Base-by-base conservation (phyloP, 2,797 vertebrate species). In the Centroberyx gerrardi region DNA sequence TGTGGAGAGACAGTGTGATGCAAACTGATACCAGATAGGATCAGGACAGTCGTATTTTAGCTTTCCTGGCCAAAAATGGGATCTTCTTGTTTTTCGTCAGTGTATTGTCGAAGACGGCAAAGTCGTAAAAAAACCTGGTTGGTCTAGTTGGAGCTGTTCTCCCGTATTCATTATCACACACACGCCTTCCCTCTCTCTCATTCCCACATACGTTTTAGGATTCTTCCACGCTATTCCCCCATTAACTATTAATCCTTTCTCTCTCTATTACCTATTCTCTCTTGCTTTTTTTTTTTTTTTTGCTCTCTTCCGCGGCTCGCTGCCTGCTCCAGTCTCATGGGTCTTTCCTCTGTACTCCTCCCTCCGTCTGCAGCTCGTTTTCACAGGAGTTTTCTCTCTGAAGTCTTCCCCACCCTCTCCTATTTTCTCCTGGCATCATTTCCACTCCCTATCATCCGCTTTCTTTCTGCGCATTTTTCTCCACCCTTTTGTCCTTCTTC, bases 211-310 rank as follows among this genome's bases (percentile, higher is more conserved):
- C 78, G 72, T 67, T 82, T 87, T 59, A 74, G 62, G 76, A 65
- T 82, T 82, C 65, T 71, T 71, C 81, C 59, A 74, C 86, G 58
- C 76, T 3, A 62, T 71, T 78, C 71, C 67, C 66, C 61, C 69
- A 91, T 91, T 89, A 88, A 89, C 54, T 88, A 88, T 92, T 90
- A 86, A 88, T 90, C 75, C 81, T 74, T 36, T 31, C 71, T 71
- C 17, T 18, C 33, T 4, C 36, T 51, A 8, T 51, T 52, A 8
- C 7, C 48, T 51, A 17, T 51, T 2, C 48, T 31, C 62, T 49
- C 27, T 22, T 27, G 7, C 15, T 28, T 12, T 12, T 48, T 6
- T 28, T 12, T 12, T 48, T 6, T 36, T 36, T 36, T 42, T 78
- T 48, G 0, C 66, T 68, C 69, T 64, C 59, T 80, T 52, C 72